Percentiles rank a stretch among this genome's conserved stretches.
Evolutionary conservation across 2,113 vertebrate genomes (phyloP).

Genomic region (Cromileptes altivelis): DNA sequence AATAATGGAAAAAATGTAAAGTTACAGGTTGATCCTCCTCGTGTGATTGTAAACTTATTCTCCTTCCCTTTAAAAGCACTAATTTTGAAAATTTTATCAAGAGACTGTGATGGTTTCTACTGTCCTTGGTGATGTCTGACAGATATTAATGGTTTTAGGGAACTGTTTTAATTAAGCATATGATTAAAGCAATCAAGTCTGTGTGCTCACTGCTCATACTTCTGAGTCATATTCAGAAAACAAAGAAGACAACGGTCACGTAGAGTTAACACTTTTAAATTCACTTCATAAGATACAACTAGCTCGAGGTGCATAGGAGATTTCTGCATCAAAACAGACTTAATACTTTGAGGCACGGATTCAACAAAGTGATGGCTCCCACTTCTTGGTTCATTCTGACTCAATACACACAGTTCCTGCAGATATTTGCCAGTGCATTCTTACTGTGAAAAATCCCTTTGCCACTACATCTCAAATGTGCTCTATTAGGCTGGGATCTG

Average conservation of each 20-base stretch:
- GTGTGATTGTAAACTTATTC: slow-evolving; percentile 33
- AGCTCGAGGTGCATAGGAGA: neutral
- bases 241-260: neutral
- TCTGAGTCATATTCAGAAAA: slow-evolving; percentile 21
- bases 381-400: slow-evolving; percentile 41
- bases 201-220: neutral
- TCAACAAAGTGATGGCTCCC: slow-evolving; percentile 8
- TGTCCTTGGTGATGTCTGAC: slow-evolving; percentile 29
- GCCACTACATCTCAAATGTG: slow-evolving; percentile 47
- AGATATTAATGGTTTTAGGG: slow-evolving; percentile 27
- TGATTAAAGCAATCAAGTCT: slow-evolving; percentile 34
- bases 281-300: neutral
- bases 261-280: slow-evolving; percentile 7
- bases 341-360: slow-evolving; percentile 17
- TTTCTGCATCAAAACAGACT: slow-evolving; percentile 15
- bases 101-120: slow-evolving; percentile 11
- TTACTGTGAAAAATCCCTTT: slow-evolving; percentile 43
- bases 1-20: slow-evolving; percentile 31
- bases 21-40: slow-evolving; percentile 34
- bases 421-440: slow-evolving; percentile 38
- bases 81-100: slow-evolving; percentile 37
- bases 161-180: slow-evolving; percentile 42
- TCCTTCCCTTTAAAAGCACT: slow-evolving; percentile 18
- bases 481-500: slow-evolving; percentile 34
- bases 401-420: slow-evolving; percentile 34